Base-by-base conservation (phyloP, 2,113 vertebrate species). In the Apteryx mantelli region DNA sequence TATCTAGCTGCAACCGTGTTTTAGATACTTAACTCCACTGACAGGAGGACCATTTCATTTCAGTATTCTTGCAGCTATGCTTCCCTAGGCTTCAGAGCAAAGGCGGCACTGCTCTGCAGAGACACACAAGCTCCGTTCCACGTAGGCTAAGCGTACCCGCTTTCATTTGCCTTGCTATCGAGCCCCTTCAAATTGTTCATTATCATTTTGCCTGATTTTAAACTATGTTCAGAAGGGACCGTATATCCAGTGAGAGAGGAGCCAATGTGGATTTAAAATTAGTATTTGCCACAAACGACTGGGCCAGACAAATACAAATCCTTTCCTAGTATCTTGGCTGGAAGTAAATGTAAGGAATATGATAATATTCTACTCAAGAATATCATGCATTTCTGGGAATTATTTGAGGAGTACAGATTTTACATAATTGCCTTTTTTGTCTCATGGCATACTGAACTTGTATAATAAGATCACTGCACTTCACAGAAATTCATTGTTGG, bases 371-470 rank as follows among this genome's bases (percentile, higher is more conserved):
- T 63, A 13, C 75, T 82, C 48, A 50, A 96, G 93, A 83, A 83
- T 70, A 83, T 88, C 26, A 78, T 5, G 36, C 78, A 55, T 95
- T 95, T 89, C 85, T n/a, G 93, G 90, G 88, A 93, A 95, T 91
- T 82, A 95, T 91, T 91, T 89, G 91, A 96, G 74, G 36, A 91
- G 68, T 8, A 30, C 36, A 63, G 71, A 61, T 95, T 95, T 96
- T 93, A 96, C 84, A 95, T 97, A 96, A 96, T 95, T 94, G 93
- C 50, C 90, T 91, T 96, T 93, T 95, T 96, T 95, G 96, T 95
- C 91, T 97, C 84, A 50, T 83, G 93, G 89, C 93, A 89, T 80
- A 58, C 40, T 93, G 96, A 96, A 96, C 94, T 86, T 82, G 82
- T 87, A 95, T 93, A 95, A 92, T 85, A 77, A 96, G 96, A 88